Percentiles rank a stretch among this genome's conserved stretches.
Conservation (phyloP, 2,888 invertebrate species). For the Eupithecia abbreviata region DNA sequence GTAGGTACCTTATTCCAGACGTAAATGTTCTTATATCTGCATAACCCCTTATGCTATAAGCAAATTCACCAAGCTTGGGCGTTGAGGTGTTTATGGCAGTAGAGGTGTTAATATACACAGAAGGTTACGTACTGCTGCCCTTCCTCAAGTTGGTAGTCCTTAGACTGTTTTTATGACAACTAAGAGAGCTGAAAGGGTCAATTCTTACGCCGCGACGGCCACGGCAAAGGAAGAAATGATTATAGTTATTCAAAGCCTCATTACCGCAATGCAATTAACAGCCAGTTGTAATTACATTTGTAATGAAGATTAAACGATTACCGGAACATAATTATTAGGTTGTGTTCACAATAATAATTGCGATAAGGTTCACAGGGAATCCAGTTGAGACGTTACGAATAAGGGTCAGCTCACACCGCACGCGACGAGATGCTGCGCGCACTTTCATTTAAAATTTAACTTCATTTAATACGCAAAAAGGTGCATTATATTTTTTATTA, state of each 20-base stretch:
- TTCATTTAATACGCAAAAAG: too few species aligned
- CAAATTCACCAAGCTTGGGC: background rate
- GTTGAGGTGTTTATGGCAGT: background rate
- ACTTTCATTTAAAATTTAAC: too few species aligned
- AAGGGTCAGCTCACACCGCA: too few species aligned
- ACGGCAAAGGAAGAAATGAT: background rate
- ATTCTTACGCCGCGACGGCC: too few species aligned
- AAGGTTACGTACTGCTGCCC: too few species aligned
- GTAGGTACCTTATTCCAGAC: too few species aligned
- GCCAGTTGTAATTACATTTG: background rate
- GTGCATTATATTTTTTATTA: too few species aligned
- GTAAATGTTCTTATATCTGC: background rate
- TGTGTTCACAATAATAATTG: background rate
- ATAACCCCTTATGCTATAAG: background rate
- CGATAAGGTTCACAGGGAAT: background rate
- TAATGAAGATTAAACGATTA: background rate
- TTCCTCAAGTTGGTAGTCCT: background rate
- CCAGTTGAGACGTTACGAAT: background rate
- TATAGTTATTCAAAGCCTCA: background rate
- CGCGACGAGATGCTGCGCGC: too few species aligned
- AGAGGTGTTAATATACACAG: background rate
- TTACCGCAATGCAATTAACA: background rate
- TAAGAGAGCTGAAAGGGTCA: background rate
- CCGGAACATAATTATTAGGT: background rate
- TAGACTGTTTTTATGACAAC: background rate